Percentiles rank a stretch among this genome's conserved stretches.
These are phyloP conservation scores for Pristionchus mayeri DNA, from an alignment of 2,888 invertebrate genomes.

Conservation along the genomic window DNA sequence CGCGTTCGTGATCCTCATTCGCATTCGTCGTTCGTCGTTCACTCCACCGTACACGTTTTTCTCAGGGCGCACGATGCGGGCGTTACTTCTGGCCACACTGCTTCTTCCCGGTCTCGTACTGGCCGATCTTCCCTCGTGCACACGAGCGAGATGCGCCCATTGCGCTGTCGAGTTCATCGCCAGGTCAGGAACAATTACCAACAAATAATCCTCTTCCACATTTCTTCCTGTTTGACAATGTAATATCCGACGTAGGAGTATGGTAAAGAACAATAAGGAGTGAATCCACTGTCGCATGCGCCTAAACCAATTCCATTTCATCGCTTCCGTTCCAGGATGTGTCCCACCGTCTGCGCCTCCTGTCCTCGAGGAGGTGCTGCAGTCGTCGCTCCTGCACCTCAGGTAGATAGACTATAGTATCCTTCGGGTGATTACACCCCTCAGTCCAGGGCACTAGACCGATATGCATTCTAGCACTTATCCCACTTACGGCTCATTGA, in stretches of 20 bases:
- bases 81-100: conserved; percentile 49
- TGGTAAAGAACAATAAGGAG: no score
- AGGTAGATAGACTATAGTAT: conserved; percentile 11
- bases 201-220: no score
- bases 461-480: background rate
- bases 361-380: conserved; percentile 45
- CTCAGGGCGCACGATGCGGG: conserved; percentile 40
- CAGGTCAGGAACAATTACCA: no score
- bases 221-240: no score
- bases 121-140: conserved; percentile 72
- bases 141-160: conserved; percentile 71
- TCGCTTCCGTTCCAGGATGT: conserved; percentile 55
- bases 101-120: conserved; percentile 50
- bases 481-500: background rate
- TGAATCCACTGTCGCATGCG: no score
- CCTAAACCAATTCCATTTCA: no score
- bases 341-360: conserved; percentile 60
- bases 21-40: background rate
- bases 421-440: no score
- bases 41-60: conserved; percentile 15
- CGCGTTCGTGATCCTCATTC: conserved; percentile 38
- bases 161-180: conserved; percentile 72
- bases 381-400: background rate
- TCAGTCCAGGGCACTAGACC: background rate
- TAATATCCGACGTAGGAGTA: no score